These are phyloP conservation scores for Smithornis capensis DNA, from an alignment of 2,113 vertebrate genomes.

Conservation along the genomic window DNA sequence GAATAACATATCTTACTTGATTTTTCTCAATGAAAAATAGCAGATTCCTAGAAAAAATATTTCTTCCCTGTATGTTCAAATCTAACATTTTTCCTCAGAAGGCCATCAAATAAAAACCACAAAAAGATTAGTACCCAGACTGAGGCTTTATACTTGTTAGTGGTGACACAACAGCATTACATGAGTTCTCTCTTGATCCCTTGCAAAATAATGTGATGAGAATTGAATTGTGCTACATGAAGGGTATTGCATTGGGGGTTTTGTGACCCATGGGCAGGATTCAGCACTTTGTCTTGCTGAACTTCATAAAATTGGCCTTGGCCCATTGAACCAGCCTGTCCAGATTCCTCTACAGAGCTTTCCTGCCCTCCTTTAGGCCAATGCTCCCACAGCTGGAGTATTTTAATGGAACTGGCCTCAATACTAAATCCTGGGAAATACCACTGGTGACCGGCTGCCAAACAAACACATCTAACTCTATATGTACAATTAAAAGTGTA, in stretches of 20 bases:
- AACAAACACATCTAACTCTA: neutral
- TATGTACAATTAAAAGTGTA: neutral
- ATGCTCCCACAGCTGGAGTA: fast-evolving
- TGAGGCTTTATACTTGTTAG: neutral
- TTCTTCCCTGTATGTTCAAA: neutral
- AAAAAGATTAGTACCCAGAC: neutral
- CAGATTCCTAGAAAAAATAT: neutral
- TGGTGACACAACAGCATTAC: neutral
- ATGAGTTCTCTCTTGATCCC: neutral
- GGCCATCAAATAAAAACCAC: neutral
- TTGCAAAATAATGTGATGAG: neutral
- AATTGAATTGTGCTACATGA: neutral
- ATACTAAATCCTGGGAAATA: neutral
- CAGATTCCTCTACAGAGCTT: neutral
- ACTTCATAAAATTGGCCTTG: fast-evolving
- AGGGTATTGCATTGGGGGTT: fast-evolving
- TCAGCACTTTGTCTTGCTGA: fast-evolving
- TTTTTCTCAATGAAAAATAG: neutral
- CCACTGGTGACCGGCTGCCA: fast-evolving
- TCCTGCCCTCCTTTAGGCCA: neutral
- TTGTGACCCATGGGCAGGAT: neutral
- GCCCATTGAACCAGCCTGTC: neutral
- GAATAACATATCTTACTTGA: neutral
- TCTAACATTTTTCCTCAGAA: neutral
- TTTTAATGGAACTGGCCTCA: neutral